Evolutionary conservation across 2,888 invertebrate genomes (phyloP).

Genomic region (Yponomeuta evonymella): DNA sequence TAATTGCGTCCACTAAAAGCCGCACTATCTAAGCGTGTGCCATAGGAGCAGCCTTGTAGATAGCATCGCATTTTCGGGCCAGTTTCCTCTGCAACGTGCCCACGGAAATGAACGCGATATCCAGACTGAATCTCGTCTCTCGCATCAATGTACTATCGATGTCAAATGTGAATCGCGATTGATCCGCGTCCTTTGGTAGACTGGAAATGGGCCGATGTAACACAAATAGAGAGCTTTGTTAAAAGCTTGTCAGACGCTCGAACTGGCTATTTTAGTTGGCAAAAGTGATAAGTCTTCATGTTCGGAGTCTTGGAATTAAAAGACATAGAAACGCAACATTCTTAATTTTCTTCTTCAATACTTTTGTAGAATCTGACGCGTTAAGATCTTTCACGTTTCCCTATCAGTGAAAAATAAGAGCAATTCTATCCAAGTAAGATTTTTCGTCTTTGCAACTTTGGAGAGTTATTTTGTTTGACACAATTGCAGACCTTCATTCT

Average conservation of each 20-base stretch:
- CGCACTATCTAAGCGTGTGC: not conserved
- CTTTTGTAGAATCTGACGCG: too few species aligned
- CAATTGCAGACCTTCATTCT: too few species aligned
- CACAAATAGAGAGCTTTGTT: constrained; percentile 1
- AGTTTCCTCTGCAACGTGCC: constrained; percentile 22
- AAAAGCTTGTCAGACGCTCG: not conserved
- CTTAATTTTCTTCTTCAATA: too few species aligned
- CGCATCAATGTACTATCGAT: constrained; percentile 7
- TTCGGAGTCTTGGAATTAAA: too few species aligned
- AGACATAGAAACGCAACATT: too few species aligned
- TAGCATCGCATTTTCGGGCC: constrained; percentile 12
- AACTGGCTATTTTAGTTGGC: not conserved
- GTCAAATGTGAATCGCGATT: not conserved
- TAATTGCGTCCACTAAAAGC: constrained; percentile 1
- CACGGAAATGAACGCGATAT: constrained; percentile 30
- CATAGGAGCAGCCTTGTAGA: not conserved
- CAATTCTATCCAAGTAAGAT: too few species aligned
- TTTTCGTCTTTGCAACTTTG: too few species aligned
- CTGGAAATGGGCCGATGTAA: not conserved
- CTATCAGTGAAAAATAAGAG: too few species aligned
- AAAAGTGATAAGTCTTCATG: not conserved
- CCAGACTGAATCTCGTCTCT: constrained; percentile 20
- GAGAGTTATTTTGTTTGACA: too few species aligned
- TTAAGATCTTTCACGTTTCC: too few species aligned
- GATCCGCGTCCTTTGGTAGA: not conserved